A percentile compares a stretch with the other conserved stretches of the same genome.
These are phyloP conservation scores for Agelastica alni DNA, from an alignment of 2,888 invertebrate genomes.

Conservation along the genomic window DNA sequence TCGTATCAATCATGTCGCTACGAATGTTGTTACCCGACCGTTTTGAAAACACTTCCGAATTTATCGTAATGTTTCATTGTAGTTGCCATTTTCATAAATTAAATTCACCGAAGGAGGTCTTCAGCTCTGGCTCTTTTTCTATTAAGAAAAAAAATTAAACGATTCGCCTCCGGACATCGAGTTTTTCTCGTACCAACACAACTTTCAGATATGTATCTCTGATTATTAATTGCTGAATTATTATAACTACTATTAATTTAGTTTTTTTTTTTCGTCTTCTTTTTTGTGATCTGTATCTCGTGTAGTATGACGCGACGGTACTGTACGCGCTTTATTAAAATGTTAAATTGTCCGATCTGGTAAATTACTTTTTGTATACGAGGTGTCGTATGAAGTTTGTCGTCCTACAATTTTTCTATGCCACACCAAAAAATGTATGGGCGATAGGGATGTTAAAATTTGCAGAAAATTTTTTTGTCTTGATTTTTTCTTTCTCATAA, in stretches of 20 bases:
- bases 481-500: no score
- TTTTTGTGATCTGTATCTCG: slow-evolving; percentile 36
- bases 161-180: slow-evolving; percentile 25
- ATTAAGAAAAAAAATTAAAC: slow-evolving; percentile 17
- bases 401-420: no score
- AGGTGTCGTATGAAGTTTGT: no score
- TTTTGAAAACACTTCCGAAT: slow-evolving; percentile 17
- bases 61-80: slow-evolving; percentile 14
- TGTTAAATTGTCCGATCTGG: slow-evolving; percentile 41
- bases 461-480: no score
- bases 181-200: slow-evolving; percentile 34
- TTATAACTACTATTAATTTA: slow-evolving; percentile 41
- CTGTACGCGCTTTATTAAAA: slow-evolving; percentile 39
- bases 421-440: no score
- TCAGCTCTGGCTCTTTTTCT: slow-evolving; percentile 17
- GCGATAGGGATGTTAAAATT: no score
- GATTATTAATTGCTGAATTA: slow-evolving; percentile 44
- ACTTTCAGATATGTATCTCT: slow-evolving; percentile 38
- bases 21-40: slow-evolving; percentile 3
- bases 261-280: no score
- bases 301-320: slow-evolving; percentile 24
- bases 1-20: slow-evolving; percentile 15
- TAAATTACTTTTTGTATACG: no score
- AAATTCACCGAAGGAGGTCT: slow-evolving; percentile 24
- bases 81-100: slow-evolving; percentile 25